Conservation (phyloP, 64 coral and sea anemone genomes). For the Stichodactyla helianthus region DNA sequence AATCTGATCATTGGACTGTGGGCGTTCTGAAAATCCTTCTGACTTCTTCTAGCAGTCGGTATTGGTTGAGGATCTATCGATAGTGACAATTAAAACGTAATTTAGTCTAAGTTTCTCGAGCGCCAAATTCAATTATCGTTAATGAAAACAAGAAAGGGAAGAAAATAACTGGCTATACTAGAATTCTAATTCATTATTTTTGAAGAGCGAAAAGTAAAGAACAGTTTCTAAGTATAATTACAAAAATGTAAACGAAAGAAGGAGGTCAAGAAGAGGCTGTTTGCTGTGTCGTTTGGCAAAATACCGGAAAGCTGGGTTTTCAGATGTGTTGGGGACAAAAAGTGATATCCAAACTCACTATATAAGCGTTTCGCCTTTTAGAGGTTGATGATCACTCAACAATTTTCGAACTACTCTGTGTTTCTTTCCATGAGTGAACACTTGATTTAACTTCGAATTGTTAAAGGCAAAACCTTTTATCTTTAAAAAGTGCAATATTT, state of each 20-base stretch:
- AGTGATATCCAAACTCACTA: not conserved
- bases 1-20: not conserved
- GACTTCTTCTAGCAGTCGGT: not conserved
- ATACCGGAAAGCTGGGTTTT: not conserved
- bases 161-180: not conserved
- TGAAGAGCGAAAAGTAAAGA: not conserved
- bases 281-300: not conserved
- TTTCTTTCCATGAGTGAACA: not conserved
- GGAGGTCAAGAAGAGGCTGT: not conserved
- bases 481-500: not conserved
- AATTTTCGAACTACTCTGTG: not conserved
- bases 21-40: not conserved
- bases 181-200: not conserved
- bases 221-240: not conserved
- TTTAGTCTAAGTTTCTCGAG: not conserved
- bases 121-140: conserved; percentile 2
- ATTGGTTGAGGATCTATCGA: not conserved
- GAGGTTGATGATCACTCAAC: not conserved
- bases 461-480: not conserved
- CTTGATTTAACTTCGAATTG: not conserved
- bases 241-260: not conserved
- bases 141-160: not conserved
- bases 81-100: not conserved
- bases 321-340: not conserved
- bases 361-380: not conserved